Evolutionary conservation across 2,888 invertebrate species (phyloP).

Genomic region (Lottia gigantea): DNA sequence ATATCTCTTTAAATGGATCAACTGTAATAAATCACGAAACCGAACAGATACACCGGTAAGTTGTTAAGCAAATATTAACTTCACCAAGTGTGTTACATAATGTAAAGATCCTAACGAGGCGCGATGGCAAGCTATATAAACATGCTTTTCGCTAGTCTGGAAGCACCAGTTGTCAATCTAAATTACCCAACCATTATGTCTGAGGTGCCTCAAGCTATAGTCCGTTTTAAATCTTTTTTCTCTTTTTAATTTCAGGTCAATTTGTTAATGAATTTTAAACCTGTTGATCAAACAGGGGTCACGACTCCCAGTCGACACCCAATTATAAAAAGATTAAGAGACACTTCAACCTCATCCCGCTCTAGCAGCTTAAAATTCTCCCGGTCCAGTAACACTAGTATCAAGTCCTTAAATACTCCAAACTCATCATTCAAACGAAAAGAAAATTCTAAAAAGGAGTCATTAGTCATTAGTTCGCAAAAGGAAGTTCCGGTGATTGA

Average conservation of each 20-base stretch:
- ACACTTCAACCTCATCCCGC: conserved; percentile 27
- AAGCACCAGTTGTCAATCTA: too few relatives aligned
- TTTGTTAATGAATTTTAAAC: conserved; percentile 36
- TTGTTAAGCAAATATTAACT: conserved; percentile 10
- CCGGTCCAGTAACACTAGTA: conserved; percentile 45
- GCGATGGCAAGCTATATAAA: too few relatives aligned
- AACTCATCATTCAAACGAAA: conserved; percentile 12
- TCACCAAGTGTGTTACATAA: too few relatives aligned
- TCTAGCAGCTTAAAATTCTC: conserved; percentile 44
- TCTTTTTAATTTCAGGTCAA: conserved; percentile 33
- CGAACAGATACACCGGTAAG: conserved; percentile 27
- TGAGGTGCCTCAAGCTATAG: too few relatives aligned
- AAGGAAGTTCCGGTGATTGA: conserved; percentile 9
- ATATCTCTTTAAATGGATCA: conserved; percentile 70
- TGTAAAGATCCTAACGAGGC: too few relatives aligned
- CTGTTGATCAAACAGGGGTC: conserved; percentile 26
- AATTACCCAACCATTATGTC: too few relatives aligned
- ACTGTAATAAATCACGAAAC: conserved; percentile 37
- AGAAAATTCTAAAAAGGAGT: conserved; percentile 18
- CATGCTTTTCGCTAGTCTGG: too few relatives aligned
- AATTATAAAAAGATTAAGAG: conserved; percentile 35
- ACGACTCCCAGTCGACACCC: conserved; percentile 34
- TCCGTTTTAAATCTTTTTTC: background rate
- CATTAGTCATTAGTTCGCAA: background rate
- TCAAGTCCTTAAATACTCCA: conserved; percentile 39